A percentile compares a stretch with the other conserved stretches of the same genome.
Conservation (phyloP, 2,888 invertebrate species). For the Hydropsyche betteni region DNA sequence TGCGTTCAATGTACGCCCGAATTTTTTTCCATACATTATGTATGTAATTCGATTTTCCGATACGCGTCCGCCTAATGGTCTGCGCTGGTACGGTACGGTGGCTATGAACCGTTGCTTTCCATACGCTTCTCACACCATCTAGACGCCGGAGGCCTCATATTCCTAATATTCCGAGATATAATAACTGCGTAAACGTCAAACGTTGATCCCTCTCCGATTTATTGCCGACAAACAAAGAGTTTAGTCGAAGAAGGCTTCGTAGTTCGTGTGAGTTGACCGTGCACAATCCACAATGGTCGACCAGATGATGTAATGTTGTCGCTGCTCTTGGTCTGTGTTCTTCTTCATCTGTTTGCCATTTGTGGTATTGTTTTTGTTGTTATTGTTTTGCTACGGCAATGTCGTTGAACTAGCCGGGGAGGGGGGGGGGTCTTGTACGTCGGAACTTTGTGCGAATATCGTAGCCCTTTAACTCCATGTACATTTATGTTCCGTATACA, state of each 20-base stretch:
- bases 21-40: too few relatives aligned
- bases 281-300: constrained; percentile 13
- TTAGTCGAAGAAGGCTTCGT: not conserved
- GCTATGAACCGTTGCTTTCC: constrained; percentile 6
- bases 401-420: constrained; percentile 33
- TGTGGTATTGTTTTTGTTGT: constrained; percentile 9
- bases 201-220: constrained; percentile 28
- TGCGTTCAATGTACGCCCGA: too few relatives aligned
- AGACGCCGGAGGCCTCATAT: too few relatives aligned
- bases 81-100: too few relatives aligned
- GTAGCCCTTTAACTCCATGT: too few relatives aligned
- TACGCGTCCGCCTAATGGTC: too few relatives aligned
- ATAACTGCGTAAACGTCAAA: constrained; percentile 35
- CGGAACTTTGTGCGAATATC: too few relatives aligned
- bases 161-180: not conserved
- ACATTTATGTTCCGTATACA: too few relatives aligned
- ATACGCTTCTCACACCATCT: too few relatives aligned
- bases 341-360: not conserved
- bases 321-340: not conserved
- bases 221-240: constrained; percentile 31
- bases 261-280: constrained; percentile 9
- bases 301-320: constrained; percentile 33
- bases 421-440: not conserved
- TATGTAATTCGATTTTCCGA: too few relatives aligned
- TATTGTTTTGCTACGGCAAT: constrained; percentile 12